These are phyloP conservation scores for Raillietiella orientalis DNA, from an alignment of 2,888 invertebrate species.

Conservation along the genomic window DNA sequence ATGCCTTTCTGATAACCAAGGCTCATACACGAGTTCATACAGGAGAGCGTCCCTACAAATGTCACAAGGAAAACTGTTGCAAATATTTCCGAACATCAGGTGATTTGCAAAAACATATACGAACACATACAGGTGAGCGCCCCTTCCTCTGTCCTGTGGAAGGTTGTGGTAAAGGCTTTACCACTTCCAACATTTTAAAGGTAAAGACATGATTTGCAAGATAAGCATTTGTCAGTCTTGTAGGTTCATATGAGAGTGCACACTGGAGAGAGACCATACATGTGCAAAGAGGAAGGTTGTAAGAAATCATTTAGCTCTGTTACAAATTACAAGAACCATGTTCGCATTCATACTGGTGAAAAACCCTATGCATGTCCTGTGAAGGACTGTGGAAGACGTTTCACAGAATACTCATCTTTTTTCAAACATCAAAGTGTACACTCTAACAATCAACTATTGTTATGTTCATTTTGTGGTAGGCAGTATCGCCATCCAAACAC, in stretches of 20 bases:
- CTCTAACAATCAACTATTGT: slow-evolving; percentile 21
- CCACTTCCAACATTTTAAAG: slow-evolving; percentile 31
- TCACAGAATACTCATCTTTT: slow-evolving; percentile 32
- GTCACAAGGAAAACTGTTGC: slow-evolving; percentile 17
- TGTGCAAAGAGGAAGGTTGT: slow-evolving; percentile 22
- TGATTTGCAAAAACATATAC: slow-evolving; percentile 22
- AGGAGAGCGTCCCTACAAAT: slow-evolving; percentile 25
- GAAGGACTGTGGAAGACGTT: slow-evolving; percentile 24
- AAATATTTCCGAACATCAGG: slow-evolving; percentile 25
- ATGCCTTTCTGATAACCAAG: no score
- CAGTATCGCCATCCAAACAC: slow-evolving; percentile 25
- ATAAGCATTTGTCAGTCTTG: no score
- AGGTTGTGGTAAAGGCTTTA: slow-evolving; percentile 27
- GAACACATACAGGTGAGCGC: slow-evolving; percentile 22
- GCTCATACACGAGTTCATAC: slow-evolving; percentile 30
- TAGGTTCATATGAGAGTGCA: no score
- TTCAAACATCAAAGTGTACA: slow-evolving; percentile 30
- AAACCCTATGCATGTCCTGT: slow-evolving; percentile 27
- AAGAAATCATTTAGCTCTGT: slow-evolving; percentile 28
- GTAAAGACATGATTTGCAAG: no score
- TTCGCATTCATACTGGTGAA: slow-evolving; percentile 30
- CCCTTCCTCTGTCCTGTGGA: slow-evolving; percentile 16
- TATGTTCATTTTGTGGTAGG: slow-evolving; percentile 22
- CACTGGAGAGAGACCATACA: no score
- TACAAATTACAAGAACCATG: slow-evolving; percentile 31